These are phyloP conservation scores for Spea bombifrons DNA, from an alignment of 2,113 vertebrate species.

Conservation along the genomic window DNA sequence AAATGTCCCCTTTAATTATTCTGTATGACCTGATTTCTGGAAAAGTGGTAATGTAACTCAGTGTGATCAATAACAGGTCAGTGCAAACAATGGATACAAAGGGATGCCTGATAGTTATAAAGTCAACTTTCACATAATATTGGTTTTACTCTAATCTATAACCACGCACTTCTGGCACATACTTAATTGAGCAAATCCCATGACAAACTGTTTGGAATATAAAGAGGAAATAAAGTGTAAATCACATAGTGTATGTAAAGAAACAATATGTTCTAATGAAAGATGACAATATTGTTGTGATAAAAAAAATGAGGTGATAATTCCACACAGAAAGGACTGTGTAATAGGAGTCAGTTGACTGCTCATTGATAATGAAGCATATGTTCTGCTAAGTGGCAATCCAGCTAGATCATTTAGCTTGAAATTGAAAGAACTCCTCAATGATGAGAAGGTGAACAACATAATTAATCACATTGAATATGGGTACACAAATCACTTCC, in stretches of 20 bases:
- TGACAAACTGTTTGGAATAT: neutral
- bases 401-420: slow-evolving; percentile 33
- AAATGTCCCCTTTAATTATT: too few species aligned
- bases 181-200: too few species aligned
- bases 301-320: neutral
- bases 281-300: slow-evolving; percentile 3
- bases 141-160: too few species aligned
- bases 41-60: too few species aligned
- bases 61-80: too few species aligned
- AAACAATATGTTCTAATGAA: slow-evolving; percentile 4
- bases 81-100: too few species aligned
- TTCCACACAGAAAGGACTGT: neutral
- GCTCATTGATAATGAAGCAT: slow-evolving; percentile 16
- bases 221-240: slow-evolving; percentile 5
- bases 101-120: too few species aligned
- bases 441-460: slow-evolving; percentile 25
- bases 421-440: slow-evolving; percentile 26
- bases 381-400: slow-evolving; percentile 37
- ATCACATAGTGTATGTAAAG: neutral
- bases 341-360: neutral
- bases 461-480: slow-evolving; percentile 30
- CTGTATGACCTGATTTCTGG: too few species aligned
- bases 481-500: slow-evolving; percentile 14
- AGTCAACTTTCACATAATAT: too few species aligned
- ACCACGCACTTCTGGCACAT: too few species aligned